Percentiles rank a stretch among this genome's conserved stretches.
Evolutionary conservation across 92 coral and sea anemone genomes (phyloP).

Genomic region (Blastomussa wellsi): DNA sequence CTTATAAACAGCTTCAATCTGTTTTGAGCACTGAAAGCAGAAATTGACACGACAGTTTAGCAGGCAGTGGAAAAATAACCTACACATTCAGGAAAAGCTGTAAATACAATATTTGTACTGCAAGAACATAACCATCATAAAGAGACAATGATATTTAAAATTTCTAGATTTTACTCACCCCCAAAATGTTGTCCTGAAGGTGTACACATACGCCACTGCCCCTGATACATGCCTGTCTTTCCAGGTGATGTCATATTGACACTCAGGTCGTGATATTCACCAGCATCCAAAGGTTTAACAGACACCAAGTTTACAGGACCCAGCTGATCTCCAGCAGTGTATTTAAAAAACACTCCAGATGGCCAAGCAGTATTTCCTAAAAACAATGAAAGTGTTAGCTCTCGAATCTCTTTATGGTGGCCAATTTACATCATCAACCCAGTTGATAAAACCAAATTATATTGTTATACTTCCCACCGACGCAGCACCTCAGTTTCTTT

Average conservation of each 20-base stretch:
- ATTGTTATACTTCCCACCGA: no score
- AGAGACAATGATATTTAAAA: background rate
- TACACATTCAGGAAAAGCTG: no score
- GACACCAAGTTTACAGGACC: conserved; percentile 80
- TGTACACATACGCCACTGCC: conserved; percentile 99
- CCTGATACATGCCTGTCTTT: conserved; percentile 87
- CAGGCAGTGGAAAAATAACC: no score
- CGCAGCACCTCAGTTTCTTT: no score
- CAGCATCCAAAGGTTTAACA: conserved; percentile 76
- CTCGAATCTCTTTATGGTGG: background rate
- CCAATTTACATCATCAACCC: no score
- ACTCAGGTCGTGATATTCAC: conserved; percentile 77
- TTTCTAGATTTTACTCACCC: conserved; percentile 53
- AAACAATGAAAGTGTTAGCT: background rate
- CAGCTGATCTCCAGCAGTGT: conserved; percentile 89
- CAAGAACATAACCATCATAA: background rate
- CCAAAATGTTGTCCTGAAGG: conserved; percentile 94
- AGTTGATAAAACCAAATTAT: no score
- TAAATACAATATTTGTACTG: no score
- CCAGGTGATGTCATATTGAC: conserved; percentile 91
- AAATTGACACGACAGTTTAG: no score
- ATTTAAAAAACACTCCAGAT: conserved; percentile 79
- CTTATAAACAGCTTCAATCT: no score
- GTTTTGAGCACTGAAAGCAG: no score
- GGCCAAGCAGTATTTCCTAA: conserved; percentile 78